phyloP scores from a whole-genome alignment of 2,797 vertebrate species.

The Premnoplex brunnescens region DNA sequence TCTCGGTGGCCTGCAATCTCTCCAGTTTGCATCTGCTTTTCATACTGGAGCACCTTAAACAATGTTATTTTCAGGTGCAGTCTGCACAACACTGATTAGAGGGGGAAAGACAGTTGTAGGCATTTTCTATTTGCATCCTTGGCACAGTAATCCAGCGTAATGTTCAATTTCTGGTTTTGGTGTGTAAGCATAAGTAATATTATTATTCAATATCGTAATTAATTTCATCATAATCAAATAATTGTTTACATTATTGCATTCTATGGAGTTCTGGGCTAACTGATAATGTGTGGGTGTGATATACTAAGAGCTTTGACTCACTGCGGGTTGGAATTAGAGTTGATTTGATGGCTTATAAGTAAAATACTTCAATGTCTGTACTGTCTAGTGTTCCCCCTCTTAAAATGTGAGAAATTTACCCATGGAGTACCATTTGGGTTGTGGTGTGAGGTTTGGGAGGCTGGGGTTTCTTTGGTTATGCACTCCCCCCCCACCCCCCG shows the following conservation, averaged over 20 bases:
- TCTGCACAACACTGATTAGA: neutral
- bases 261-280: neutral
- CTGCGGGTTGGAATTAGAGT: neutral
- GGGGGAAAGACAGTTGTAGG: neutral
- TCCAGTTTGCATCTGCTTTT: neutral
- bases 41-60: neutral
- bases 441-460: neutral
- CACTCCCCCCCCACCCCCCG: too few species aligned
- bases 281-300: neutral
- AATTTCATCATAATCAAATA: neutral
- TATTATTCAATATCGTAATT: neutral
- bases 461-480: neutral
- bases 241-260: neutral
- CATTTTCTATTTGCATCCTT: neutral
- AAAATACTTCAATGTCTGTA: neutral
- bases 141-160: fast-evolving
- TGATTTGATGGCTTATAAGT: neutral
- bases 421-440: neutral
- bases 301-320: neutral
- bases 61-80: neutral
- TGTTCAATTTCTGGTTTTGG: neutral
- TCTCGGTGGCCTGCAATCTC: neutral
- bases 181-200: neutral
- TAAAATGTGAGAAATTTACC: neutral
- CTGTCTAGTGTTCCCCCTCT: neutral